Percentiles rank a stretch among this genome's conserved stretches.
Evolutionary conservation across 2,888 invertebrate species (phyloP).

Genomic region (Lasioglossum lativentre): DNA sequence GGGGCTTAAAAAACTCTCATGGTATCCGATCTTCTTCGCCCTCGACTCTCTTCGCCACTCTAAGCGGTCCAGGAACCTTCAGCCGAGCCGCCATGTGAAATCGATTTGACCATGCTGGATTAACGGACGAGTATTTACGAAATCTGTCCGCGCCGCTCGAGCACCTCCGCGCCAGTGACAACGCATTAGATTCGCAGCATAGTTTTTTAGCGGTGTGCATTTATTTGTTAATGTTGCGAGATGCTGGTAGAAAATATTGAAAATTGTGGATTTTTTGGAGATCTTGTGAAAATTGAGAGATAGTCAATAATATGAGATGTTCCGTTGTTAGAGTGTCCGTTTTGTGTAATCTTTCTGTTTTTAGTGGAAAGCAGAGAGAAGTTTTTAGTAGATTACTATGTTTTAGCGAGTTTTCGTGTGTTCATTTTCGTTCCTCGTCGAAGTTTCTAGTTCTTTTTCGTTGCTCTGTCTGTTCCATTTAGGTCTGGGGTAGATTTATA

Average conservation of each 20-base stretch:
- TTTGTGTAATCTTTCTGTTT: background rate
- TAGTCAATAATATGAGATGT: background rate
- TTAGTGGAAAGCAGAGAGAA: background rate
- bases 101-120: constrained; percentile 52
- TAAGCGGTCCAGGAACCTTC: constrained; percentile 32
- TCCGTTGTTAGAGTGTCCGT: background rate
- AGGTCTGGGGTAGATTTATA: background rate
- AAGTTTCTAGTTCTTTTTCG: background rate
- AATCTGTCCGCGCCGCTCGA: constrained; percentile 31
- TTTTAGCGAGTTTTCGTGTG: background rate
- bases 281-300: background rate
- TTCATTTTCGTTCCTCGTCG: background rate
- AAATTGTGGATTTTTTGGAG: too few species aligned
- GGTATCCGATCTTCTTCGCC: constrained; percentile 61
- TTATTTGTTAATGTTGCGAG: background rate
- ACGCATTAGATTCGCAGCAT: background rate
- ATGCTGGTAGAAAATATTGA: background rate
- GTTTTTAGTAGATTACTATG: background rate
- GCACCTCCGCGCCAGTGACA: background rate
- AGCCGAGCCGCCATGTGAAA: constrained; percentile 45
- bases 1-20: constrained; percentile 56
- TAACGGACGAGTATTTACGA: constrained; percentile 48
- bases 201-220: background rate
- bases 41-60: constrained; percentile 32
- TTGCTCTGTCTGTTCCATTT: background rate